These are phyloP conservation scores for Alligator sinensis DNA, from an alignment of 2,113 vertebrate genomes.

Conservation along the genomic window DNA sequence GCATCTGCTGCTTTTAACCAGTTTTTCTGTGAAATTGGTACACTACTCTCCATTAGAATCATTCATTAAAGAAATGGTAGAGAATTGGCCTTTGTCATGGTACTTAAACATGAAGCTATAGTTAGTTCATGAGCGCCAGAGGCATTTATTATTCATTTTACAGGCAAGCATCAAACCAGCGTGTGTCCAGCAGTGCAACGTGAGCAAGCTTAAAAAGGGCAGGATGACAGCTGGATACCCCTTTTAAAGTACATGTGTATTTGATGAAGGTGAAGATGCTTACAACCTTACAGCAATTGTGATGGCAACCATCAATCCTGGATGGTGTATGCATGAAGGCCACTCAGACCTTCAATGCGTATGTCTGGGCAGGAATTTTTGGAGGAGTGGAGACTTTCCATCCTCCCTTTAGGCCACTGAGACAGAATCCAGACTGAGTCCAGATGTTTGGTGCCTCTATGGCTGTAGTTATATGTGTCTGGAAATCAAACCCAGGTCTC, in stretches of 20 bases:
- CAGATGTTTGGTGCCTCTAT: no score
- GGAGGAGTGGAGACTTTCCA: no score
- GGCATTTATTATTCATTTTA: background rate
- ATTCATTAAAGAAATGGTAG: background rate
- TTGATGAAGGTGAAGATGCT: background rate
- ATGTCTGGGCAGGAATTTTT: background rate
- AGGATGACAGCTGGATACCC: background rate
- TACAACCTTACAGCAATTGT: background rate
- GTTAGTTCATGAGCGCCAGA: background rate
- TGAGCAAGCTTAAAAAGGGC: background rate
- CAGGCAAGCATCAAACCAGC: background rate
- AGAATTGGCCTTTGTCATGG: background rate
- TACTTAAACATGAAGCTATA: background rate
- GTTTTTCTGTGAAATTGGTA: background rate
- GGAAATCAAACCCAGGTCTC: no score
- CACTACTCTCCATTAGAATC: background rate
- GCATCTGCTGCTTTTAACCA: background rate
- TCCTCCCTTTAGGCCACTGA: no score
- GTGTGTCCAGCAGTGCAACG: fast-evolving
- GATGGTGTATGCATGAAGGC: no score
- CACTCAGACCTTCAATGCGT: background rate
- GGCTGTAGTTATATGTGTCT: no score
- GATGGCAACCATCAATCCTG: background rate
- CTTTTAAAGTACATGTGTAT: background rate
- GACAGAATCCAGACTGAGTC: no score